These are phyloP conservation scores for Tychaedon coryphoeus DNA, from an alignment of 2,113 vertebrate species.

Conservation along the genomic window DNA sequence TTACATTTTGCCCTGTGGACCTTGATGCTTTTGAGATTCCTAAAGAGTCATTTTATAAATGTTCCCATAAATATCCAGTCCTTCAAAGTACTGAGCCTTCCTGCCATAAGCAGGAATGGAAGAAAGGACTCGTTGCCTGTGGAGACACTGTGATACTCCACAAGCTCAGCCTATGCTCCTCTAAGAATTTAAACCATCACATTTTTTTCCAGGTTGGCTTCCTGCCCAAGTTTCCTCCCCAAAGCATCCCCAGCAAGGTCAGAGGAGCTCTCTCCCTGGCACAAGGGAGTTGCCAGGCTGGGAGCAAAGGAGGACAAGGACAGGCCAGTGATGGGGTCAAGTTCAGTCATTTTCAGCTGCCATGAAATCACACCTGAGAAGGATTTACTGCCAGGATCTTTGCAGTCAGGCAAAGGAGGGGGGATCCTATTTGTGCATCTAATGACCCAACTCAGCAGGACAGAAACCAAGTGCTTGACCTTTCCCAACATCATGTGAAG, in stretches of 20 bases:
- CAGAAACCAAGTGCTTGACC: constrained; percentile 18
- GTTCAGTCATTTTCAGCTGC: background rate
- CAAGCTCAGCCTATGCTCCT: background rate
- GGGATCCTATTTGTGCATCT: background rate
- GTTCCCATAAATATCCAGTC: background rate
- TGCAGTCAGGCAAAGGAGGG: background rate
- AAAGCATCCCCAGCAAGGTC: background rate
- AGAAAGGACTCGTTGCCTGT: background rate
- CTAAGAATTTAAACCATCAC: background rate
- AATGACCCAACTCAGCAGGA: background rate
- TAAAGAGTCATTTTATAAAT: background rate
- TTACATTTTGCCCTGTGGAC: background rate
- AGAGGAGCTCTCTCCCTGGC: background rate
- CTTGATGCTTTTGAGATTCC: background rate
- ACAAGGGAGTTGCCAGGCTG: background rate
- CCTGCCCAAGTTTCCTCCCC: background rate
- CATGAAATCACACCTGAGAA: constrained; percentile 15
- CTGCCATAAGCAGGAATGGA: background rate
- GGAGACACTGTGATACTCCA: background rate
- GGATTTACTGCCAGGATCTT: background rate
- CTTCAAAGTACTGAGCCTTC: background rate
- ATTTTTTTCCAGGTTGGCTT: background rate
- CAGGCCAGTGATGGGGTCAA: background rate
- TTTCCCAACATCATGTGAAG: constrained; percentile 33
- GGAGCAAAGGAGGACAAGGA: background rate